phyloP scores from a whole-genome alignment of 2,888 invertebrate genomes.

The Cataglyphis cursor region DNA sequence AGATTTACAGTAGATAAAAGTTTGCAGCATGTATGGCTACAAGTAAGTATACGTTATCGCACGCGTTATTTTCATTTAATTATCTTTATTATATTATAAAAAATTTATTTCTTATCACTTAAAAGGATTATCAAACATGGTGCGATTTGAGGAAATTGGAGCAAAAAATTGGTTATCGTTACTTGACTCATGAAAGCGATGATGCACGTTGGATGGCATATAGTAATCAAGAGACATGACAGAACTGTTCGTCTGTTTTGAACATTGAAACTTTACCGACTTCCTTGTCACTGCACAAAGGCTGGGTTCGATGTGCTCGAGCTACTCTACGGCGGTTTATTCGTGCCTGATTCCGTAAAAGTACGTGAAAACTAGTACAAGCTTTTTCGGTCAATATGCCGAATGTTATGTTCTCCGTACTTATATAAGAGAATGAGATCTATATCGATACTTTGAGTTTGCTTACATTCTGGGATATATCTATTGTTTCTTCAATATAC shows the following conservation, averaged over 20 bases:
- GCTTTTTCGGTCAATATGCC: conserved; percentile 33
- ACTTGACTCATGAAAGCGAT: conserved; percentile 97
- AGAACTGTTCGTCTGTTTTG: conserved; percentile 78
- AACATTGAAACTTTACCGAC: conserved; percentile 84
- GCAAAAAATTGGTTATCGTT: conserved; percentile 91
- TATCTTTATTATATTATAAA: neutral
- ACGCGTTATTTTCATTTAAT: neutral
- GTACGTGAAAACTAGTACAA: conserved; percentile 59
- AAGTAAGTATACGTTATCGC: conserved; percentile 88
- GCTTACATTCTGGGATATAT: conserved; percentile 18
- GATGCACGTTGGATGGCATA: conserved; percentile 95
- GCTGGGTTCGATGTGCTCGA: conserved; percentile 87
- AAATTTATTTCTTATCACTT: conserved; percentile 63
- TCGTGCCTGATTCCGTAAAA: conserved; percentile 81
- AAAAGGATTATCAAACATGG: conserved; percentile 96
- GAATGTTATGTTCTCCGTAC: conserved; percentile 7
- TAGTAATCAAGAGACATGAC: conserved; percentile 83
- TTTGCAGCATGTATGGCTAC: conserved; percentile 97
- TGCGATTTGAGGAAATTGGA: conserved; percentile 96
- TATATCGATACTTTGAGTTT: neutral
- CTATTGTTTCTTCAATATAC: conserved; percentile 11
- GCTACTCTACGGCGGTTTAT: conserved; percentile 85
- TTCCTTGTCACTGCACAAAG: conserved; percentile 83
- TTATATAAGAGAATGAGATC: conserved; percentile 7
- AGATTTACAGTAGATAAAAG: conserved; percentile 98